Conservation (phyloP, 35 echinoderm and acorn worm species). For the Apostichopus californicus region DNA sequence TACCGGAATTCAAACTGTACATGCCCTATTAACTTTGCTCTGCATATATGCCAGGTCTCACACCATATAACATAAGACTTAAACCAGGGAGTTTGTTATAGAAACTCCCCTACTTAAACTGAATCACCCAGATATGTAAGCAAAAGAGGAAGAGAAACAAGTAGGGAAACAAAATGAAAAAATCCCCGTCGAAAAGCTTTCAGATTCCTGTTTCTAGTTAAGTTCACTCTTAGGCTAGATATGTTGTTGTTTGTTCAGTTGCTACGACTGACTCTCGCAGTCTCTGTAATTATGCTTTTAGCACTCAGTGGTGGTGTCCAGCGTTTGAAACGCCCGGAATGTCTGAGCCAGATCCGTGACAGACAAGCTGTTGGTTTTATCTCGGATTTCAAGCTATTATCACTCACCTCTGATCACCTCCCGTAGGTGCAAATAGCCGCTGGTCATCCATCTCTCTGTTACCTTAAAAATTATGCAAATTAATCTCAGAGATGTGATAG, state of each 20-base stretch:
- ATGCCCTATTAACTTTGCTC: too few species aligned
- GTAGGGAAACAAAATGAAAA: too few species aligned
- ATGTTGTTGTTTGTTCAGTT: background rate
- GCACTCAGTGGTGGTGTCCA: background rate
- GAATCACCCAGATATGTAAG: too few species aligned
- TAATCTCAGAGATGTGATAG: background rate
- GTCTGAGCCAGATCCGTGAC: conserved; percentile 5
- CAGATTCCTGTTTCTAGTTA: too few species aligned
- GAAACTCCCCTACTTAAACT: too few species aligned
- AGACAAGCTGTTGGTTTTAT: conserved; percentile 29
- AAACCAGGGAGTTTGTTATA: too few species aligned
- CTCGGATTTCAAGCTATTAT: conserved; percentile 3
- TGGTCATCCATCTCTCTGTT: background rate
- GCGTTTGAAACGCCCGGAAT: background rate
- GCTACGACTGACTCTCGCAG: background rate
- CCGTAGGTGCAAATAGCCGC: background rate
- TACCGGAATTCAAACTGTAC: too few species aligned
- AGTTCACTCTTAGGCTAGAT: too few species aligned
- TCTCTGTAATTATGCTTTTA: background rate
- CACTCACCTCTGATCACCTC: background rate
- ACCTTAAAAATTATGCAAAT: background rate
- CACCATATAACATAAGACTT: too few species aligned
- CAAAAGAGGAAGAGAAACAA: too few species aligned
- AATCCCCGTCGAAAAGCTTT: too few species aligned
- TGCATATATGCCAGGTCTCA: too few species aligned